Percentiles rank a stretch among this genome's conserved stretches.
Conservation (phyloP, 2,113 vertebrate species). For the Pandion haliaetus region DNA sequence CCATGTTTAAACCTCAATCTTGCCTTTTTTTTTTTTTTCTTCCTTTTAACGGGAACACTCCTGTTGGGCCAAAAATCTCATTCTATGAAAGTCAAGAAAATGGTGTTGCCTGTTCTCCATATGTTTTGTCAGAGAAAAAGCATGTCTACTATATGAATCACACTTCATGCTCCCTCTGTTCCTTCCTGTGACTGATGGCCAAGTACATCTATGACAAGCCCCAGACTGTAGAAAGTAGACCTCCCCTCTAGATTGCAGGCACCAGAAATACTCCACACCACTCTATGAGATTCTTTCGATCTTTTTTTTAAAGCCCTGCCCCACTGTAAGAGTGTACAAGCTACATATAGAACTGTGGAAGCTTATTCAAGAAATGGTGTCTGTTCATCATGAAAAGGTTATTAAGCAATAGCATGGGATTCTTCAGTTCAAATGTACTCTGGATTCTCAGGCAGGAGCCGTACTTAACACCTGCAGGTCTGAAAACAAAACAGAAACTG, state of each 20-base stretch:
- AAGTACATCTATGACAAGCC: not conserved
- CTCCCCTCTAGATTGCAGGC: not conserved
- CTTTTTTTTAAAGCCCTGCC: not conserved
- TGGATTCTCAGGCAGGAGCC: not conserved
- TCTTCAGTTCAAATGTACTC: not conserved
- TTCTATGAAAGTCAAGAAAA: not conserved
- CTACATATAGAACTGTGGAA: not conserved
- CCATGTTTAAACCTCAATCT: accelerated
- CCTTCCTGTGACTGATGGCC: not conserved
- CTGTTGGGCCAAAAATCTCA: not conserved
- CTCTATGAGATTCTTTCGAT: not conserved
- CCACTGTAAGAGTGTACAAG: not conserved
- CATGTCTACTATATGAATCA: not conserved
- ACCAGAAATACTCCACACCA: not conserved
- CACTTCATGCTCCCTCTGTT: accelerated
- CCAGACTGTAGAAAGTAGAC: not conserved
- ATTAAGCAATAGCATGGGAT: not conserved
- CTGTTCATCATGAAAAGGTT: not conserved
- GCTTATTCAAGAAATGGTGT: not conserved
- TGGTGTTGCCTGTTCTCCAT: accelerated
- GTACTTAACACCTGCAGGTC: not conserved
- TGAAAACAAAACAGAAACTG: not conserved
- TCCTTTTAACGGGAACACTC: not conserved
- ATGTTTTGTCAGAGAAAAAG: not conserved
- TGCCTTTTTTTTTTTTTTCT: not conserved